Evolutionary conservation across 2,888 invertebrate genomes (phyloP).

Genomic region (Cephus sareptanus): DNA sequence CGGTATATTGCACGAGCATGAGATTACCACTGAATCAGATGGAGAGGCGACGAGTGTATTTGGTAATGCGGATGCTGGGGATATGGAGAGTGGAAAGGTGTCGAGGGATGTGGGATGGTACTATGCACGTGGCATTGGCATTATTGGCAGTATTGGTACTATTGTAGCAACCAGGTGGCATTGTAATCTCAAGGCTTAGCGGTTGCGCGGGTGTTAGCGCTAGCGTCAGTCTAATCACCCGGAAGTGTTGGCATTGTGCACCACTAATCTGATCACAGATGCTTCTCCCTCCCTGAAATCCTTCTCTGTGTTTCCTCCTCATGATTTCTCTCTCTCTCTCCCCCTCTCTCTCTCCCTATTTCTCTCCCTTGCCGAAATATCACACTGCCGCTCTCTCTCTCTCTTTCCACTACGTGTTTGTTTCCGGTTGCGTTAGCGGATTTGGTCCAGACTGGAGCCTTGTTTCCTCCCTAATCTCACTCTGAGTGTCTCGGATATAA

Average conservation of each 20-base stretch:
- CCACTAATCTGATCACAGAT: slow-evolving; percentile 53
- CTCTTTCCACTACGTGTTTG: slow-evolving; percentile 38
- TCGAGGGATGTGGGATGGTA: not conserved
- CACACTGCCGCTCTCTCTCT: not conserved
- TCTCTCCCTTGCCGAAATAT: not conserved
- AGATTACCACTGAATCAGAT: not conserved
- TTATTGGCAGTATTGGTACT: slow-evolving; percentile 16
- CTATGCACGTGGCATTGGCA: not conserved
- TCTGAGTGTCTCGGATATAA: slow-evolving; percentile 10
- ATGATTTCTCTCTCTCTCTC: slow-evolving; percentile 19
- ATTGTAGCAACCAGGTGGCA: slow-evolving; percentile 31
- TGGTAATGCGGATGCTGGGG: not conserved
- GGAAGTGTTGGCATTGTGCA: slow-evolving; percentile 48
- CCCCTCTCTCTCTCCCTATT: slow-evolving; percentile 15
- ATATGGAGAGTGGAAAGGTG: not conserved
- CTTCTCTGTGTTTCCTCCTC: slow-evolving; percentile 2
- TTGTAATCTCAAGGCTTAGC: slow-evolving; percentile 34
- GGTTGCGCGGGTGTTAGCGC: slow-evolving; percentile 12
- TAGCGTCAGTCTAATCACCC: slow-evolving; percentile 47
- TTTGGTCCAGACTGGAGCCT: slow-evolving; percentile 40
- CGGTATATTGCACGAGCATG: not conserved
- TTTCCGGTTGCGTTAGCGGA: slow-evolving; percentile 43
- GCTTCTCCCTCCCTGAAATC: slow-evolving; percentile 35
- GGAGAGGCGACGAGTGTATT: not conserved
- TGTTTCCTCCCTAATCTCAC: slow-evolving; percentile 39